Percentiles rank a stretch among this genome's conserved stretches.
These are phyloP conservation scores for Megaptera novaeangliae DNA, from an alignment of 2,113 vertebrate genomes.

Conservation along the genomic window DNA sequence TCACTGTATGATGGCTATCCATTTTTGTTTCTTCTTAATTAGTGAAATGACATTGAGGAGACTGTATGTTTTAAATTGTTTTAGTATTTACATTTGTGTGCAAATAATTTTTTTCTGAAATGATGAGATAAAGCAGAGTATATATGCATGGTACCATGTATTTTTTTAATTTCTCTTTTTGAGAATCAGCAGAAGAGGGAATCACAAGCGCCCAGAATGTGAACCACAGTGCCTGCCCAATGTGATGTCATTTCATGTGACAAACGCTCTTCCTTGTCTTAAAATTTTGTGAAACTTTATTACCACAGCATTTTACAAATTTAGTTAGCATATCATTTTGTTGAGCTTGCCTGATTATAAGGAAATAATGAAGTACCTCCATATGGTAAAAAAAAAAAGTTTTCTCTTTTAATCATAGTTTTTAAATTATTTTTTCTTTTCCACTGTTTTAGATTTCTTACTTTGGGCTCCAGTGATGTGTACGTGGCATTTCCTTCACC, in stretches of 20 bases:
- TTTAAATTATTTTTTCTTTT: not conserved
- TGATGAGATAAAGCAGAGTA: not conserved
- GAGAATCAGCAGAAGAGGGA: not conserved
- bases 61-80: not conserved
- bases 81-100: not conserved
- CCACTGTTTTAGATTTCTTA: not conserved
- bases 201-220: not conserved
- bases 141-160: not conserved
- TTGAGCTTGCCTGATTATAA: constrained; percentile 80
- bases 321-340: constrained; percentile 61
- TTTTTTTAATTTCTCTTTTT: not conserved
- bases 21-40: constrained; percentile 26
- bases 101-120: not conserved
- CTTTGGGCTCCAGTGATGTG: not conserved
- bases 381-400: constrained; percentile 57
- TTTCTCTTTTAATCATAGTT: not conserved
- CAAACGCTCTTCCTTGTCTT: constrained; percentile 21
- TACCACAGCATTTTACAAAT: constrained; percentile 35
- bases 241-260: constrained; percentile 28
- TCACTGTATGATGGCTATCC: not conserved
- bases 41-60: not conserved
- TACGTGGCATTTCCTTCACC: not conserved
- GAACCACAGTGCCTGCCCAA: not conserved
- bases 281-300: constrained; percentile 51
- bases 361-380: constrained; percentile 77